Evolutionary conservation across 1,140 invertebrate genomes (phyloP).

Genomic region (Choristoneura fumiferana): DNA sequence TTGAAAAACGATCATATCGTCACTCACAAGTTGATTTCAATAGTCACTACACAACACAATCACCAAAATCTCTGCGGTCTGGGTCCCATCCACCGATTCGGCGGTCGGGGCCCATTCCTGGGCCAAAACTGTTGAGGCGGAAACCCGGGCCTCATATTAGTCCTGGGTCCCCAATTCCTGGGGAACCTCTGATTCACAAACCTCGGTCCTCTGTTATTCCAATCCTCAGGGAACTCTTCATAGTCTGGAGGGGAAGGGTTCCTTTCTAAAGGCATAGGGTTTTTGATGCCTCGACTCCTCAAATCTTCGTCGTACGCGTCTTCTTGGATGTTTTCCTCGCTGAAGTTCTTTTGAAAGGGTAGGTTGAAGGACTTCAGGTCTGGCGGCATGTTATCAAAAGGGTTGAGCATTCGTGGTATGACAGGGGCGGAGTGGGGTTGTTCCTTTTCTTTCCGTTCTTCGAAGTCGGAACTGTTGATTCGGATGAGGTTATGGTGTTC

Average conservation of each 20-base stretch:
- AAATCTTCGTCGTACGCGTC: conserved; percentile 45
- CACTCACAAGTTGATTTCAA: too few relatives aligned
- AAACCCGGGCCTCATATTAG: conserved; percentile 43
- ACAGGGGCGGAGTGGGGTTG: conserved; percentile 31
- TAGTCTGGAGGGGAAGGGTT: conserved; percentile 40
- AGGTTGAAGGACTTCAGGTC: conserved; percentile 46
- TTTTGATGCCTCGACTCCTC: conserved; percentile 37
- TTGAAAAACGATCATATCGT: too few relatives aligned
- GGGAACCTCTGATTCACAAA: conserved; percentile 56
- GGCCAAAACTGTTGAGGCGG: conserved; percentile 48
- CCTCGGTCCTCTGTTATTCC: conserved; percentile 28
- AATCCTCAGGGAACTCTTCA: conserved; percentile 39
- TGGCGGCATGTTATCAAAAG: conserved; percentile 62
- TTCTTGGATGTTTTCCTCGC: conserved; percentile 34
- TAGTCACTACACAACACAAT: conserved; percentile 22
- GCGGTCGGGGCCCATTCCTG: conserved; percentile 45
- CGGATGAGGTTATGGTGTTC: conserved; percentile 41
- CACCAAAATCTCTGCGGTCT: conserved; percentile 62
- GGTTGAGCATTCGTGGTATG: conserved; percentile 45
- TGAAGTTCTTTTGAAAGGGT: conserved; percentile 28
- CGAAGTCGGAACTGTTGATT: conserved; percentile 23
- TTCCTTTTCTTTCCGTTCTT: conserved; percentile 11
- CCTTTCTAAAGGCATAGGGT: conserved; percentile 10
- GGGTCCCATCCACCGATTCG: conserved; percentile 53
- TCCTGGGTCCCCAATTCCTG: conserved; percentile 58